Evolutionary conservation across 1,140 invertebrate genomes (phyloP), one percentile per base, ranked within the genome.

Genomic region (Maconellicoccus hirsutus): DNA sequence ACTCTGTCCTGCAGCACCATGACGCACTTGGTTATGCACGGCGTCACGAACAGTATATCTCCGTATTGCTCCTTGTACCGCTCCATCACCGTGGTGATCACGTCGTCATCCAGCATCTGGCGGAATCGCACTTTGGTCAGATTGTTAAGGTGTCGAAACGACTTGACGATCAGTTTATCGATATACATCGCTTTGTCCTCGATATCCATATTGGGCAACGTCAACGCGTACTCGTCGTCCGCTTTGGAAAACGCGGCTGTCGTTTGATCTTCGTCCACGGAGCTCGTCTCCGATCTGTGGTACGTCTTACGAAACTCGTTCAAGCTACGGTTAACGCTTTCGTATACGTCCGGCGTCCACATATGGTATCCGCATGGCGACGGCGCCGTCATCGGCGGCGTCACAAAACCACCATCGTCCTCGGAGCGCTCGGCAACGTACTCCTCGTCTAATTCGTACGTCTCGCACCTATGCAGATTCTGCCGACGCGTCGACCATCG

Each of bases 121-220:
- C 42, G 42, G 42, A 52, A 52, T 19, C 42, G 10, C 3, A 52
- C 42, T 52, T 52, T 52, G 42, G 42, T 52, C 42, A 52, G 42
- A 52, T 52, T 52, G 42, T 52, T 52, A 52, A 52, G 42, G n/a
- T 52, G 42, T 52, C 42, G 42, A 52, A 52, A 52, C 42, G 42
- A 52, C 42, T 52, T 52, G n/a, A 52, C 42, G 42, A 52, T 52
- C n/a, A 52, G 16, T 52, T 16, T 52, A 16, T 52, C 42, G 42
- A 52, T 52, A 52, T 52, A 16, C 42, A 52, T 52, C 12, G 42
- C 42, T 52, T 52, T 52, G 16, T 52, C 42, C 42, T 52, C 42
- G 42, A 52, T 52, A 52, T 52, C 42, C 42, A 52, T 52, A 52
- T 52, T 52, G 4, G 42, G 42, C n/a, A 52, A 19, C 4, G 6